Percentiles rank a stretch among this genome's conserved stretches.
Conservation (phyloP, 2,113 vertebrate genomes). For the Scomber colias region DNA sequence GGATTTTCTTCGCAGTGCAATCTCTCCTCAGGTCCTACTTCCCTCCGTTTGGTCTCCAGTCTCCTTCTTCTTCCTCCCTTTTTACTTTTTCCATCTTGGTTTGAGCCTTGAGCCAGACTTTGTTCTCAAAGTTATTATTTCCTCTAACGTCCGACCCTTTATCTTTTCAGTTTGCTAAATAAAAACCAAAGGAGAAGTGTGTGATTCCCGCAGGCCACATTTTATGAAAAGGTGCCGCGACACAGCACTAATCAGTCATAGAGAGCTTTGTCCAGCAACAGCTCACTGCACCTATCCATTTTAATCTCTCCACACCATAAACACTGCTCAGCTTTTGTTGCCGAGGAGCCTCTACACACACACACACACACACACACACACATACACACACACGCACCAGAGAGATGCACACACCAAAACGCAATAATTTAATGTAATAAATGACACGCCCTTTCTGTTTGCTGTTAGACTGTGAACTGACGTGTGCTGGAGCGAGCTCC, state of each 20-base stretch:
- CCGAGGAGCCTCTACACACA: conserved; percentile 46
- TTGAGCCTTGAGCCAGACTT: not conserved
- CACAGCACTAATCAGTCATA: conserved; percentile 56
- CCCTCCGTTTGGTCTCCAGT: too few relatives aligned
- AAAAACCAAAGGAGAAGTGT: conserved; percentile 40
- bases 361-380: too few relatives aligned
- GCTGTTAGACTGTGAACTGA: conserved; percentile 47
- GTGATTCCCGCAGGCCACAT: conserved; percentile 11
- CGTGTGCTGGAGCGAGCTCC: conserved; percentile 62
- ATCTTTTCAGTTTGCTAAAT: conserved; percentile 44
- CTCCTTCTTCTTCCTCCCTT: not conserved
- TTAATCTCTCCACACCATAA: conserved; percentile 72
- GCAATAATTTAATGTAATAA: conserved; percentile 55
- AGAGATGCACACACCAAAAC: conserved; percentile 49
- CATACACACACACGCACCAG: conserved; percentile 42
- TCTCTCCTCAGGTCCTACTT: too few relatives aligned
- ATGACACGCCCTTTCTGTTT: conserved; percentile 58
- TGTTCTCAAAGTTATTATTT: conserved; percentile 22
- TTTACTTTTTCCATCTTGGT: not conserved
- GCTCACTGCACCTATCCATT: conserved; percentile 54
- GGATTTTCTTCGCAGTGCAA: too few relatives aligned
- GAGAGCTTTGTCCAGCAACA: conserved; percentile 58
- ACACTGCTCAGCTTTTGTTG: conserved; percentile 66
- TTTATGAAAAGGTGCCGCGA: conserved; percentile 35
- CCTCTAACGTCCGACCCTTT: conserved; percentile 29